phyloP scores from a whole-genome alignment of 2,797 vertebrate genomes.

The Tokudaia muenninki region DNA sequence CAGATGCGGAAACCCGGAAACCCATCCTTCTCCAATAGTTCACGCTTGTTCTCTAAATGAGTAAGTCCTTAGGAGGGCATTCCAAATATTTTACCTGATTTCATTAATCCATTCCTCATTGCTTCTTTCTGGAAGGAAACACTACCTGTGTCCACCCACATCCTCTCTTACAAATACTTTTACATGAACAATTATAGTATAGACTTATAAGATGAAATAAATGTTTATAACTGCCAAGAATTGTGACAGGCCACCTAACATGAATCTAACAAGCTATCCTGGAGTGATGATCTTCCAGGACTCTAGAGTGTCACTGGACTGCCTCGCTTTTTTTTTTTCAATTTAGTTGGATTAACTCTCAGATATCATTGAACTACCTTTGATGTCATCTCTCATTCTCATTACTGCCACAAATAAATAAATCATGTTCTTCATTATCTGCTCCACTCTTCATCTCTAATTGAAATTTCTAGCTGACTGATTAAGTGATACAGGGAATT shows the following conservation, averaged over 20 bases:
- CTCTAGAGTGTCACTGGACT: background rate
- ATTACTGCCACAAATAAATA: slow-evolving; percentile 36
- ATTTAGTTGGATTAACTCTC: background rate
- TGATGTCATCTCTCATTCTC: slow-evolving; percentile 3
- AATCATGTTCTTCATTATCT: slow-evolving; percentile 23
- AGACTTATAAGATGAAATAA: background rate
- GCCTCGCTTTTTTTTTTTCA: background rate
- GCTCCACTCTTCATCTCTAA: slow-evolving; percentile 42
- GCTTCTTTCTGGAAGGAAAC: background rate
- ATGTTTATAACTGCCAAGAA: background rate
- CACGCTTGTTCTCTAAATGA: background rate
- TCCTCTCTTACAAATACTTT: background rate
- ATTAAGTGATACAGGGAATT: slow-evolving; percentile 35
- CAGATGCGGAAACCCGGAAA: background rate
- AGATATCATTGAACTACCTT: slow-evolving; percentile 32
- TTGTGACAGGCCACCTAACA: background rate
- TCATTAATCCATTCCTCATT: background rate
- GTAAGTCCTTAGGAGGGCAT: background rate
- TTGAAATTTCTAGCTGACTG: slow-evolving; percentile 62
- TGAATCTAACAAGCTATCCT: background rate
- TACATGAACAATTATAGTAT: background rate
- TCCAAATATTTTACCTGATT: background rate
- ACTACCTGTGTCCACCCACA: background rate
- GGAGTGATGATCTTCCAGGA: background rate
- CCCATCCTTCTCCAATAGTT: background rate